Evolutionary conservation across 92 coral and sea anemone genomes (phyloP).

Genomic region (Muricea muricata): DNA sequence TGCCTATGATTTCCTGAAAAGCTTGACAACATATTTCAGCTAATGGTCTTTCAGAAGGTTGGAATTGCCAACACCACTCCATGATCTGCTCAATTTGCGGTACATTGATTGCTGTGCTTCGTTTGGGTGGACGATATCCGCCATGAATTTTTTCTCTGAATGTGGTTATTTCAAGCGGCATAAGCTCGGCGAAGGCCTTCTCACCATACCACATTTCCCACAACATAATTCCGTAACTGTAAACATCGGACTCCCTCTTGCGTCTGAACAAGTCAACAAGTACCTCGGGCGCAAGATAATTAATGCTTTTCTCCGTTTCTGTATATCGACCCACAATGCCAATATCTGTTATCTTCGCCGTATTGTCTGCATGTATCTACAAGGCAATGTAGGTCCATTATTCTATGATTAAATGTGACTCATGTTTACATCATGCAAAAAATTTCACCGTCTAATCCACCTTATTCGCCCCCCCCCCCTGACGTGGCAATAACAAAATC

Average conservation of each 20-base stretch:
- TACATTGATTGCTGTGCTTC: not conserved
- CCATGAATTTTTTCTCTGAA: conserved; percentile 12
- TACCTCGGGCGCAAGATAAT: not conserved
- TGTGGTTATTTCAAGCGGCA: not conserved
- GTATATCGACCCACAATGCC: not conserved
- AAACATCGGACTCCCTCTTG: not conserved
- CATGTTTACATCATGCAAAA: too few relatives aligned
- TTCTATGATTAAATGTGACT: too few relatives aligned
- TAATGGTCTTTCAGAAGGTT: not conserved
- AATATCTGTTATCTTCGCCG: not conserved
- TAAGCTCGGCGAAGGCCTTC: not conserved
- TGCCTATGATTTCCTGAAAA: not conserved
- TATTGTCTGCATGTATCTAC: not conserved
- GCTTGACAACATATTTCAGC: not conserved
- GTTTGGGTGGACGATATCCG: conserved; percentile 2
- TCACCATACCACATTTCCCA: not conserved
- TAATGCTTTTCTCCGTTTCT: not conserved
- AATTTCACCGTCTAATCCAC: too few relatives aligned
- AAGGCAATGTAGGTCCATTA: not conserved
- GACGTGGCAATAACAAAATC: too few relatives aligned
- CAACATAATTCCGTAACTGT: not conserved
- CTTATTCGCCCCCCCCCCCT: too few relatives aligned
- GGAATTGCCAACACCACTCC: not conserved
- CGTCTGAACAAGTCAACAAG: not conserved
- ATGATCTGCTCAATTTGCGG: not conserved